A percentile compares a stretch with the other conserved stretches of the same genome.
phyloP scores from a whole-genome alignment of 2,113 vertebrate species.

The Cnemophilus loriae region DNA sequence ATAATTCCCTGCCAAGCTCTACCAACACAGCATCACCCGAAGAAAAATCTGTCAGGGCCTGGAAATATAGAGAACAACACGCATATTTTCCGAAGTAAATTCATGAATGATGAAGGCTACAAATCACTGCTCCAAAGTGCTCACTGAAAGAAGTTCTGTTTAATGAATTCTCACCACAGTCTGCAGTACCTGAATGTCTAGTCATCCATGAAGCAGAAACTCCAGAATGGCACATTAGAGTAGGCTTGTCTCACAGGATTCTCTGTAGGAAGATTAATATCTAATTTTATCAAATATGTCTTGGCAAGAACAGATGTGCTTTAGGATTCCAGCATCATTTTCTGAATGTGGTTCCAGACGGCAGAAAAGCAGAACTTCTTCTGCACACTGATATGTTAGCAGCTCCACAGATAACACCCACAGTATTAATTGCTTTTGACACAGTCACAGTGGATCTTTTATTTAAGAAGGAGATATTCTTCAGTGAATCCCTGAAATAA shows the following conservation, averaged over 20 bases:
- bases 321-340: conserved; percentile 4
- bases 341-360: background rate
- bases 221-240: background rate
- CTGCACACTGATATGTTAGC: background rate
- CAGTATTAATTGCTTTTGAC: background rate
- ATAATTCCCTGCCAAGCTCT: background rate
- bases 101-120: background rate
- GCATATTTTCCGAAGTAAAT: background rate
- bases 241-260: background rate
- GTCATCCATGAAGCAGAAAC: background rate
- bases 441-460: background rate
- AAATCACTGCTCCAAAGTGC: background rate
- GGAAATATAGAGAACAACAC: background rate
- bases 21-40: background rate
- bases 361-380: background rate
- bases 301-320: background rate
- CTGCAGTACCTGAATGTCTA: background rate
- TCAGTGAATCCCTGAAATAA: conserved; percentile 10
- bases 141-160: background rate
- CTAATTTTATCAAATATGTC: background rate
- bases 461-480: background rate
- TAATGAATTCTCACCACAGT: background rate
- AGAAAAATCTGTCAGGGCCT: background rate
- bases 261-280: background rate
- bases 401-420: background rate